Evolutionary conservation across 2,113 vertebrate genomes (phyloP).

Genomic region (Columbina picui): DNA sequence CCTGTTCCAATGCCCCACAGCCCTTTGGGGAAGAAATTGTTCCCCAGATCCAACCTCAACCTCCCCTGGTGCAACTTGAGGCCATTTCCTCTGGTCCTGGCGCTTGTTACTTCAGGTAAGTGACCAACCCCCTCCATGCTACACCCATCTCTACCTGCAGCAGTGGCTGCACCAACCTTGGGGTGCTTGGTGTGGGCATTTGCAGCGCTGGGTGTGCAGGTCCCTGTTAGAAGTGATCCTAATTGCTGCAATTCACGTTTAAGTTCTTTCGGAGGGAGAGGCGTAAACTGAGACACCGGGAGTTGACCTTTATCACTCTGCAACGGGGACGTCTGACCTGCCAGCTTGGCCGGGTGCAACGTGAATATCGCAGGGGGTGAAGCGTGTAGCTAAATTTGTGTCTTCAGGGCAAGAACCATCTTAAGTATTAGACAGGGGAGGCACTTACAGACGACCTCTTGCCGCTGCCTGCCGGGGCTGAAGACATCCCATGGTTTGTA

Average conservation of each 20-base stretch:
- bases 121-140: too few species aligned
- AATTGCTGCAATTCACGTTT: fast-evolving
- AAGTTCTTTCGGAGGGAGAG: neutral
- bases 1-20: too few species aligned
- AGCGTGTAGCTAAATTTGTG: slow-evolving; percentile 87
- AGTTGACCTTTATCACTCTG: slow-evolving; percentile 30
- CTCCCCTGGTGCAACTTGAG: too few species aligned
- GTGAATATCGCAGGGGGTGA: slow-evolving; percentile 72
- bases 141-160: too few species aligned
- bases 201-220: too few species aligned
- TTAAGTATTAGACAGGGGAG: slow-evolving; percentile 73
- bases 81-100: too few species aligned
- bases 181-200: neutral
- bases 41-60: too few species aligned
- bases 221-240: fast-evolving
- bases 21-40: too few species aligned
- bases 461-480: slow-evolving; percentile 36
- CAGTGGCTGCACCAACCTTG: fast-evolving
- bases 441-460: slow-evolving; percentile 67
- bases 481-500: slow-evolving; percentile 83
- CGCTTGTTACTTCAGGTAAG: too few species aligned
- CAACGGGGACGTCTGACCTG: slow-evolving; percentile 23
- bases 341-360: slow-evolving; percentile 65
- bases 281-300: slow-evolving; percentile 38
- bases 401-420: slow-evolving; percentile 70